Evolutionary conservation across 2,797 vertebrate species (phyloP).

Genomic region (Spatula clypeata): DNA sequence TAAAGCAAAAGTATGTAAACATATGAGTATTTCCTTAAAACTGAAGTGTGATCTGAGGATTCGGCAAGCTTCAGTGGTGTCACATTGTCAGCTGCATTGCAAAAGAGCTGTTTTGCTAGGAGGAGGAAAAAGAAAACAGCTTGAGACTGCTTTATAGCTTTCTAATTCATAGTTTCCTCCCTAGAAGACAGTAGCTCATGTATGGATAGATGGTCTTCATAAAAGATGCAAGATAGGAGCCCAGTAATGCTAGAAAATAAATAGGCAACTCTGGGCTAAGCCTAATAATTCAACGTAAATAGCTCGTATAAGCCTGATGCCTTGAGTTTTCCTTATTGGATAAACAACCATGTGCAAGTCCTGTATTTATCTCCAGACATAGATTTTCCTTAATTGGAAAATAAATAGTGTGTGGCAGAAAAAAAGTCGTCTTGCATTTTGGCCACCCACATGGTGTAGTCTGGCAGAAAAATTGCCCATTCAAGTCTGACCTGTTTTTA

Average conservation of each 20-base stretch:
- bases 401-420: slow-evolving; percentile 67
- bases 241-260: slow-evolving; percentile 51
- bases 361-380: slow-evolving; percentile 44
- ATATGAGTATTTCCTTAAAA: background rate
- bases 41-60: background rate
- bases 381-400: slow-evolving; percentile 69
- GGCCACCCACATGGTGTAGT: slow-evolving; percentile 63
- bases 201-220: background rate
- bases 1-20: background rate
- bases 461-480: slow-evolving; percentile 30
- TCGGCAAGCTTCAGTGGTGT: background rate
- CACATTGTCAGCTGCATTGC: background rate
- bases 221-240: background rate
- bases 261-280: slow-evolving; percentile 50
- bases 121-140: fast-evolving
- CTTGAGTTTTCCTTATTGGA: slow-evolving; percentile 18
- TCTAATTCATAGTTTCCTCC: background rate
- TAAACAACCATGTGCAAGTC: slow-evolving; percentile 59
- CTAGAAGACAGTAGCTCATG: background rate
- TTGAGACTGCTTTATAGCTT: background rate
- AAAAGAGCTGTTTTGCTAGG: background rate
- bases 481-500: slow-evolving; percentile 40
- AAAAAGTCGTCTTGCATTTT: slow-evolving; percentile 40
- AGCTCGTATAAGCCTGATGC: slow-evolving; percentile 46
- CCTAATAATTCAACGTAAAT: slow-evolving; percentile 39